Evolutionary conservation across 1,140 invertebrate genomes (phyloP), one percentile per base, ranked within the genome.

Genomic region (Drosophila trapezifrons): DNA sequence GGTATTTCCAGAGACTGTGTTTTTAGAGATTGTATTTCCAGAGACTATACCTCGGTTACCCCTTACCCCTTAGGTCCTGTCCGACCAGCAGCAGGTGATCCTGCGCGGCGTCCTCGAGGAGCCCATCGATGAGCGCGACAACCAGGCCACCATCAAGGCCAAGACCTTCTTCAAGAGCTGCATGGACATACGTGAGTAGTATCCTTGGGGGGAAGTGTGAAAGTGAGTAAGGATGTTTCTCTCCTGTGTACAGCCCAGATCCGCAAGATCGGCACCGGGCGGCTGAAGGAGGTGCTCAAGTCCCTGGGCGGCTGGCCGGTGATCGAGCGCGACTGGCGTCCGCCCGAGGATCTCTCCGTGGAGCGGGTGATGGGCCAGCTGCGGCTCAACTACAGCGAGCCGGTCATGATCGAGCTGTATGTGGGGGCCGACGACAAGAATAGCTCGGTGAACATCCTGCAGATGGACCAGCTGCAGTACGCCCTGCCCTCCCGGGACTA

Each of bases 161-260:
- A 98, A 97, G 93, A 93, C 94, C 55, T 96, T 97, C 92, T 98
- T 97, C 93, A 95, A 94, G 70, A 97, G 96, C 18, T 98, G 97
- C 93, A 96, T 97, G 94, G 96, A 98, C 92, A 95, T 96, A 91
- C 94, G 97, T 98, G 94, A 96, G 96, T 37, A 18, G 10, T 0
- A 32, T n/a, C 9, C 29, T 10, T 2, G 2, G 3, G 3, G 3
- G 29, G 9, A 32, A 29, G 8, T 29, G n/a, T n/a, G n/a, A n/a
- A n/a, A n/a, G n/a, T n/a, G n/a, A n/a, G n/a, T n/a, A n/a, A n/a
- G n/a, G n/a, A n/a, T n/a, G n/a, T n/a, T n/a, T n/a, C n/a, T n/a
- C n/a, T n/a, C n/a, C n/a, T n/a, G n/a, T n/a, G n/a, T n/a, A n/a
- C n/a, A n/a, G 96, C 93, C 78, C 94, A 96, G 90, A 97, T 97